phyloP scores from a whole-genome alignment of 1,140 invertebrate genomes.

The Myzus persicae region DNA sequence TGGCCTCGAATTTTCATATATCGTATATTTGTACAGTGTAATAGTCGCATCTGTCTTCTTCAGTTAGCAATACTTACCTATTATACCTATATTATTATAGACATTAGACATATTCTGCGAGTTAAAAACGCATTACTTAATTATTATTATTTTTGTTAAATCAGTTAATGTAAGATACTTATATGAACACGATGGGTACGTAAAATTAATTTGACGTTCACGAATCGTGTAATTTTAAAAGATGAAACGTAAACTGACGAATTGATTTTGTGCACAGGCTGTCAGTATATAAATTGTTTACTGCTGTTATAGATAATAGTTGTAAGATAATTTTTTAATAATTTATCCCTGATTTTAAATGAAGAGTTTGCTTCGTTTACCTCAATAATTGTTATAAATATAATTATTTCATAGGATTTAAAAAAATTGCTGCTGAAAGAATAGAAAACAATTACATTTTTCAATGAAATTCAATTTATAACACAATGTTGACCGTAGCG shows the following conservation, averaged over 20 bases:
- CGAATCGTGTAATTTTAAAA: background rate
- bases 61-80: background rate
- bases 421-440: background rate
- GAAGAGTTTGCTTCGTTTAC: no score
- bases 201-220: background rate
- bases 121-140: background rate
- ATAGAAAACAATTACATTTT: background rate
- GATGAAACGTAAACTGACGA: no score
- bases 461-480: background rate
- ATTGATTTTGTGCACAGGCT: no score
- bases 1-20: background rate
- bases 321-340: no score
- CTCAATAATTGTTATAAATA: background rate
- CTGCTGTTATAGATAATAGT: no score
- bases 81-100: no score
- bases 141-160: background rate
- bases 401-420: background rate
- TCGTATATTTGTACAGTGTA: background rate
- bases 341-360: no score
- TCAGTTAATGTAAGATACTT: background rate
- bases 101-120: background rate
- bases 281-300: no score
- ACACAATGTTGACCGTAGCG: background rate
- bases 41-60: background rate
- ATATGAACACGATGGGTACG: background rate